Base-by-base conservation (phyloP, 2,888 invertebrate genomes). In the Priocnemis perturbator region DNA sequence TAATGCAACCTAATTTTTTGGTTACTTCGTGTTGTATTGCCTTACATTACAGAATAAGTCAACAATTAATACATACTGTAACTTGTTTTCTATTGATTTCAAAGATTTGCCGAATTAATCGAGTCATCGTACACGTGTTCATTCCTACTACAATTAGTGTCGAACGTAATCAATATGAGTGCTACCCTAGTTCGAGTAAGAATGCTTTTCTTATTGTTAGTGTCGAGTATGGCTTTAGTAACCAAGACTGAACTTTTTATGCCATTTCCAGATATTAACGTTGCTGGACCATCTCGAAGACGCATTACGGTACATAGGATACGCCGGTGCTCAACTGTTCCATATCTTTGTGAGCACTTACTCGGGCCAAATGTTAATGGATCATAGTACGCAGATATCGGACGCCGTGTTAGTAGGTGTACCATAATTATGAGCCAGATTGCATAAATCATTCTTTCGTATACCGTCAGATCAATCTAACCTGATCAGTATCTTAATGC, bases 151-250 rank as follows among this genome's bases (percentile, higher is more conserved):
- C 70, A 68, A 63, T 0, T 60, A 53, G 56, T 26, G 11, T 3
- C 68, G 17, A 68, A 71, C 47, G 56, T 68, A 3, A 5, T 68
- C 17, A 50, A 56, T 19, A 60, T 71, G 60, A 60, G 63, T 19
- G 55, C 64, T 15, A 64, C 64, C 2, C 53, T 71, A 15, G 11
- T 64, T n/a, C 64, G 61, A 58, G 71, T 69, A 37, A 17, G 69
- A 53, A n/a, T 0, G 14, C 20, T 57, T n/a, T 5, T 17, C 14
- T 37, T 37, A 37, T 56, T 30, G 4, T 11, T 37, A 15, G 2
- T n/a, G 15, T 26, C 20, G 21, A n/a, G n/a, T 1, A n/a, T 14
- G 15, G 9, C 9, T 23, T 15, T 19, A 20, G 15, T 11, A 21
- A 53, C 23, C 21, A 14, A 53, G 5, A 11, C n/a, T n/a, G n/a